These are phyloP conservation scores for Eurytoma adleriae DNA, from an alignment of 2,888 invertebrate species.

Conservation along the genomic window DNA sequence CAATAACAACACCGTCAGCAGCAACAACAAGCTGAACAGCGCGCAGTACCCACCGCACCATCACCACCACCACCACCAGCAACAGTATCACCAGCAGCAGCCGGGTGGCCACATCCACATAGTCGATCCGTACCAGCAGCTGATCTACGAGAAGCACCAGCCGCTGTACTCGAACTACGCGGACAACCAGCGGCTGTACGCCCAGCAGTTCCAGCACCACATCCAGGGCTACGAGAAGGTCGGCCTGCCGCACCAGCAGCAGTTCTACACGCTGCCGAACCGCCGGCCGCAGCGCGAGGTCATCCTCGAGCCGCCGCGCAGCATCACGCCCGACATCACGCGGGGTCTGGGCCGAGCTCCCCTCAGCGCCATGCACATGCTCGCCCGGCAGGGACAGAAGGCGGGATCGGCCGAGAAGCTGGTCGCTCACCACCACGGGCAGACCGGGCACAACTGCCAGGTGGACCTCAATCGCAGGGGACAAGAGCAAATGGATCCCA, in stretches of 20 bases:
- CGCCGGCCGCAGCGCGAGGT: conserved; percentile 75
- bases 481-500: conserved; percentile 60
- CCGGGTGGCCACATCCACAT: conserved; percentile 17
- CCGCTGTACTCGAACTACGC: conserved; percentile 37
- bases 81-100: conserved; percentile 31
- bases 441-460: conserved; percentile 57
- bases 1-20: neutral
- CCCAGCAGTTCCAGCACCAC: conserved; percentile 58
- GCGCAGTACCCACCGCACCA: conserved; percentile 39
- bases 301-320: conserved; percentile 74
- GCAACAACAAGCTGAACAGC: too few relatives aligned
- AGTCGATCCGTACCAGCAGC: conserved; percentile 35
- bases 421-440: conserved; percentile 54
- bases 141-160: conserved; percentile 34
- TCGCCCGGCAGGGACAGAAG: conserved; percentile 69
- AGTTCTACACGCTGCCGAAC: conserved; percentile 76
- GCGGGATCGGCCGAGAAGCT: conserved; percentile 56
- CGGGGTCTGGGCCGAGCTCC: conserved; percentile 73
- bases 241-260: conserved; percentile 57
- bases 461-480: conserved; percentile 60
- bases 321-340: conserved; percentile 78
- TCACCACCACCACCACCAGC: conserved; percentile 52
- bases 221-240: conserved; percentile 55
- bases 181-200: conserved; percentile 55
- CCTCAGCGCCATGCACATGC: conserved; percentile 68